Conservation (phyloP, 2,113 vertebrate species). For the Rhinolophus ferrumequinum region DNA sequence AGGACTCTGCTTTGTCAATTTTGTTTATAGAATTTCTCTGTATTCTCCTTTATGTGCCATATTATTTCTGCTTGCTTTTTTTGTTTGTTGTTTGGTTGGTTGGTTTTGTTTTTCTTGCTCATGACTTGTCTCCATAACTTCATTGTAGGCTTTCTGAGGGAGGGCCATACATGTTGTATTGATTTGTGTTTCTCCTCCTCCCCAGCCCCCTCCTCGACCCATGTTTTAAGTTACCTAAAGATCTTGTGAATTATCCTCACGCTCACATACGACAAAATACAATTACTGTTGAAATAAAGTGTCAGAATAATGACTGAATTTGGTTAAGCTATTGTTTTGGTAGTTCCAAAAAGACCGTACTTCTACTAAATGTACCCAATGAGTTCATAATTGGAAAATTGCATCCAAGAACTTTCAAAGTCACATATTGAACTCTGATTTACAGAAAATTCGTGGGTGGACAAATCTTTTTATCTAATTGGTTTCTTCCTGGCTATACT, state of each 20-base stretch:
- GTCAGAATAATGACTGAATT: not conserved
- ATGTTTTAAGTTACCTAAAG: conserved; percentile 39
- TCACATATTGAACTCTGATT: conserved; percentile 43
- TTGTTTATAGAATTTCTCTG: conserved; percentile 3
- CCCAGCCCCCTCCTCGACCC: not conserved
- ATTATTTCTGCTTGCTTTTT: conserved; percentile 27
- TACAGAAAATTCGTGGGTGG: conserved; percentile 28
- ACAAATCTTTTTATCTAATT: not conserved
- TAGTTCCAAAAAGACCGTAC: too few relatives aligned
- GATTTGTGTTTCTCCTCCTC: conserved; percentile 22
- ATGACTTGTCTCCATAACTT: conserved; percentile 18
- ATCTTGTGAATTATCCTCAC: conserved; percentile 49
- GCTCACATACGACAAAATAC: not conserved
- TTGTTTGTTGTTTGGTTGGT: not conserved
- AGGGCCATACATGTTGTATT: conserved; percentile 8
- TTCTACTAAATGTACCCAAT: too few relatives aligned
- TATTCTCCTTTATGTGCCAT: conserved; percentile 3
- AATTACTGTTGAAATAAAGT: conserved; percentile 49
- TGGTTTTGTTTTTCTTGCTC: conserved; percentile 4
- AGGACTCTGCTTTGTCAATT: not conserved
- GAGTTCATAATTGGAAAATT: conserved; percentile 48
- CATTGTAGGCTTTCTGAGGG: not conserved
- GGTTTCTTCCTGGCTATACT: conserved; percentile 19
- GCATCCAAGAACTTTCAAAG: conserved; percentile 32
- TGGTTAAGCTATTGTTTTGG: not conserved